Evolutionary conservation across 1,140 invertebrate species (phyloP), one percentile per base, ranked within the genome.

Genomic region (Platyura marginata): DNA sequence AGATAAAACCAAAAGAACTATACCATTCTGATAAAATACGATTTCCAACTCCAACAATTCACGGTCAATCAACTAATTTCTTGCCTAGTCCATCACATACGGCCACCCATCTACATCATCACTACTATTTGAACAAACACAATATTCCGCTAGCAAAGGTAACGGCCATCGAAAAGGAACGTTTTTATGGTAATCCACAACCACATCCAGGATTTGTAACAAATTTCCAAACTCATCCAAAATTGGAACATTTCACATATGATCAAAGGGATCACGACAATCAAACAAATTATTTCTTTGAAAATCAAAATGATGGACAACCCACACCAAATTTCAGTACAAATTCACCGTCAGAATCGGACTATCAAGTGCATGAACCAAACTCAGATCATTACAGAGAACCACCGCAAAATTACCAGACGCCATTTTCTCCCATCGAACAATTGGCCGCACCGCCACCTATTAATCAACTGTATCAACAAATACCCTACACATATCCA

Each of bases 61-160:
- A 36, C 15, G 6, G 6, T 10, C 6, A 16, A 11, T 6, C 34
- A n/a, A 11, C 9, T n/a, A 5, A 18, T n/a, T n/a, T 18, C 34
- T 16, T 9, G 10, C 9, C 34, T 6, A 36, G 6, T 5, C 6
- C 4, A n/a, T 18, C 15, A 18, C 13, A 9, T n/a, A 36, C 15
- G 15, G 10, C 49, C 23, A 51, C 62, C 47, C 62, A 64, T 35
- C 54, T 61, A 22, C 62, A 64, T 46, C 62, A 64, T 48, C 62
- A 64, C 39, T 64, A 61, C 46, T 64, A 61, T 50, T 54, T 62
- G 20, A 47, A 51, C 22, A 46, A 49, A 21, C 42, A 48, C 29
- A 46, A 48, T 22, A 16, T 47, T 15, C 53, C 46, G 50, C 45
- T 51, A 8, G 19, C 49, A 29, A 44, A 48, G 32, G 11, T 43